Evolutionary conservation across 2,888 invertebrate genomes (phyloP), one percentile per base, ranked within the genome.

Genomic region (Stenurella melanura): DNA sequence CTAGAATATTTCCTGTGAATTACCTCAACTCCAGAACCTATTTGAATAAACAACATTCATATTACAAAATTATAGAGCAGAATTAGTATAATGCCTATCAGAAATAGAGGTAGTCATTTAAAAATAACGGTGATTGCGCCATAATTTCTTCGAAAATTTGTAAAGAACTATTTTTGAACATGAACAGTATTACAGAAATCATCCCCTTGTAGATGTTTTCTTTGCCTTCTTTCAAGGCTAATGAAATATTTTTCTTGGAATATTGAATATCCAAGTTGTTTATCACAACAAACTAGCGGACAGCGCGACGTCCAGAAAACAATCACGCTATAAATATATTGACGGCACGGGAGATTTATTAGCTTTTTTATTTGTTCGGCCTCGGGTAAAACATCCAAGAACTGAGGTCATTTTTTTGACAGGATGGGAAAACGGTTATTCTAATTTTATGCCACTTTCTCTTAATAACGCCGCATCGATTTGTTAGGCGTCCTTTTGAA

Each of bases 241-340:
- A 60, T 15, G 60, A 21, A 1, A n/a, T 11, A 5, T 2, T 21
- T 58, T 58, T 21, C 21, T 21, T 58, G 0, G 5, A n/a, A 26
- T 26, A n/a, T 30, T 4, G 30, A 26, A 21, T 58, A 21, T 19
- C 10, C 7, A 38, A 38, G 42, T 42, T 50, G 50, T n/a, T 50
- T 50, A 50, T 50, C 50, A 50, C n/a, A 50, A 50, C 50, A 50
- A 50, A 50, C 50, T 50, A 12, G n/a, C 12, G 50, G n/a, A 50
- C n/a, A 50, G n/a, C 2, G 15, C n/a, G 15, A n/a, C 50, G 15
- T 50, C 50, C 50, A 50, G 77, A 74, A 77, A 77, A 77, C 77
- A 77, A 77, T 77, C 74, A 69, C 77, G 70, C 73, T 69, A 76
- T 73, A 76, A 76, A 76, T 77, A 72, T 77, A 74, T 68, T 67